Evolutionary conservation across 2,113 vertebrate genomes (phyloP).

Genomic region (Hyperopisus bebe): DNA sequence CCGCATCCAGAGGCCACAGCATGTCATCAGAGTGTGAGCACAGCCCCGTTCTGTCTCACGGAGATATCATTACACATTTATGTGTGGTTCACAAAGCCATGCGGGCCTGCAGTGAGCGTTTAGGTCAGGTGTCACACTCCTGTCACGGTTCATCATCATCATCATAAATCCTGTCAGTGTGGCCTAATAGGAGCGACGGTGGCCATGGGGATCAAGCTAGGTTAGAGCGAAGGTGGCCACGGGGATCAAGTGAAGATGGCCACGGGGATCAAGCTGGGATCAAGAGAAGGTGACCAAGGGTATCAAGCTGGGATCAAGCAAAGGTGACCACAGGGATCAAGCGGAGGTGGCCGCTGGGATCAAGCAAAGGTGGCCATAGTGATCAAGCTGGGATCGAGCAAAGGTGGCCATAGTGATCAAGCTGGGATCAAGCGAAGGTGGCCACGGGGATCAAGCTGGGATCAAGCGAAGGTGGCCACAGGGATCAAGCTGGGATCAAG

Average conservation of each 20-base stretch:
- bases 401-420: neutral
- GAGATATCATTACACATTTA: neutral
- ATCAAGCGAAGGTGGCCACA: no score
- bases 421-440: fast-evolving
- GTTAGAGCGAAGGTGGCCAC: neutral
- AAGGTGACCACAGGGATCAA: no score
- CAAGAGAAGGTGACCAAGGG: no score
- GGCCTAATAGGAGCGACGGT: neutral
- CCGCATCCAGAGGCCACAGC: neutral
- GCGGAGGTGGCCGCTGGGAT: no score
- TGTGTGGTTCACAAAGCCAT: neutral
- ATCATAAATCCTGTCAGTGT: neutral
- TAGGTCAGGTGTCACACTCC: neutral
- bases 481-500: no score
- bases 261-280: no score
- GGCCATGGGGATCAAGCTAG: neutral
- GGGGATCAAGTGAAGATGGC: neutral
- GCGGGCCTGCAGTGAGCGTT: neutral
- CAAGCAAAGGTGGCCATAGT: no score
- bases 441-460: neutral
- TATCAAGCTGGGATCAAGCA: no score
- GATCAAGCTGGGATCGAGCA: no score
- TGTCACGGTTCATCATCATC: neutral
- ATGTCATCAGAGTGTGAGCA: neutral
- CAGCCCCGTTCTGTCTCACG: neutral